These are phyloP conservation scores for Tragelaphus oryx DNA, from an alignment of 2,797 vertebrate species.

Conservation along the genomic window DNA sequence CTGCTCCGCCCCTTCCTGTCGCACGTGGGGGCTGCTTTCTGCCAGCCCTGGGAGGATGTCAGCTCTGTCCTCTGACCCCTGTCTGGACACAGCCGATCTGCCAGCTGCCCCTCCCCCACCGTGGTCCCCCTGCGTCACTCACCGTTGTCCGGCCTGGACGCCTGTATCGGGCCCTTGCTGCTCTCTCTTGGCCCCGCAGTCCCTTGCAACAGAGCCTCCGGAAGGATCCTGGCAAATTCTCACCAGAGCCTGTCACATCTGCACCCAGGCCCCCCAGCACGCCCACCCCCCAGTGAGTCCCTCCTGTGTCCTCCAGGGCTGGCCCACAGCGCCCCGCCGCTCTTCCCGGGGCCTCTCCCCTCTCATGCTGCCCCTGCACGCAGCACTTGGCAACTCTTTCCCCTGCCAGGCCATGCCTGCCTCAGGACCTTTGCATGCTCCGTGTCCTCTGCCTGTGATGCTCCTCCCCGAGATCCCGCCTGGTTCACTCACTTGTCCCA, in stretches of 20 bases:
- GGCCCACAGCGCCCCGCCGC: fast-evolving
- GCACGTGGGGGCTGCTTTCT: fast-evolving
- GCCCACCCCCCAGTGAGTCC: background rate
- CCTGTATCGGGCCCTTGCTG: fast-evolving
- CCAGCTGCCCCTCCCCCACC: fast-evolving
- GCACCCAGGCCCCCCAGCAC: fast-evolving
- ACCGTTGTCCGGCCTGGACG: fast-evolving
- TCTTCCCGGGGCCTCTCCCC: background rate
- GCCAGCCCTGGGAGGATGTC: fast-evolving
- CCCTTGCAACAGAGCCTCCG: background rate
- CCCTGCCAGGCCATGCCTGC: background rate
- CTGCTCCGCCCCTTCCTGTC: fast-evolving
- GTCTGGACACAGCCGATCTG: fast-evolving
- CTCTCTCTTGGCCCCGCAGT: fast-evolving
- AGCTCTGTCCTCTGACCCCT: fast-evolving
- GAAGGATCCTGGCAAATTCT: background rate
- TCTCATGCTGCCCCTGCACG: fast-evolving
- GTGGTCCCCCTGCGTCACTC: fast-evolving
- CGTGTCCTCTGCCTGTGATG: fast-evolving
- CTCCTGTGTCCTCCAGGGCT: background rate
- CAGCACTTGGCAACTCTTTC: fast-evolving
- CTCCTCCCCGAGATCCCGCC: fast-evolving
- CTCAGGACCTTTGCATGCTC: background rate
- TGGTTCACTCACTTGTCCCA: fast-evolving
- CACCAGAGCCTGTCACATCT: fast-evolving